Evolutionary conservation across 2,797 vertebrate genomes (phyloP), one percentile per base, ranked within the genome.

Genomic region (Protosalanx chinensis): DNA sequence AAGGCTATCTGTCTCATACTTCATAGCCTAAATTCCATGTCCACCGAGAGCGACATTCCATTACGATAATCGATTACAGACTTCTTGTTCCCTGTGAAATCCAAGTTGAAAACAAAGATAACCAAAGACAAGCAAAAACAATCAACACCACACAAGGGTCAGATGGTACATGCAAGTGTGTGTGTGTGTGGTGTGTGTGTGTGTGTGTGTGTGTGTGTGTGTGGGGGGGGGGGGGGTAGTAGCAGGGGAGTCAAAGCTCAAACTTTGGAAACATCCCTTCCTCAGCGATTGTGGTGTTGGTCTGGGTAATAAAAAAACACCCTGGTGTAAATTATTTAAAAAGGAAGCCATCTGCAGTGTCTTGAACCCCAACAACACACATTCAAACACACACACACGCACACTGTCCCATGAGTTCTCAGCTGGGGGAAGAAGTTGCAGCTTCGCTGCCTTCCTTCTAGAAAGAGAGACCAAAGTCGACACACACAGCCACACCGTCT

Each of bases 381-480:
- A 41, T 7, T 6, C 35, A 37, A 37, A 37, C 33, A 37, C 35
- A 37, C 41, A 46, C 10, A 41, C 37, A 41, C 1, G 6, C 41
- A 46, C 41, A 46, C 72, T 4, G 51, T 56, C 18, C n/a, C 18
- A 56, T 16, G 51, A 56, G 51, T 7, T 56, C 51, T 56, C 51
- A 16, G 51, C 51, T 56, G 51, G 4, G 51, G 51, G 15, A 56
- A 56, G 51, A 5, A n/a, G 51, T n/a, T 56, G 15, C 51, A 56
- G 51, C 18, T 6, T n/a, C 4, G 15, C 51, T 53, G 51, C 51
- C 5, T 53, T 53, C 51, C 2, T n/a, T 56, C n/a, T 16, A 18
- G 41, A 56, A 70, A 76, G 80, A 84, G 62, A 73, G 77, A 81
- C 78, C 76, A 78, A 58, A 70, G 72, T 46, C 15, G 16, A 63